phyloP scores from a whole-genome alignment of 2,113 vertebrate genomes.

The Anarhynchus alexandrinus region DNA sequence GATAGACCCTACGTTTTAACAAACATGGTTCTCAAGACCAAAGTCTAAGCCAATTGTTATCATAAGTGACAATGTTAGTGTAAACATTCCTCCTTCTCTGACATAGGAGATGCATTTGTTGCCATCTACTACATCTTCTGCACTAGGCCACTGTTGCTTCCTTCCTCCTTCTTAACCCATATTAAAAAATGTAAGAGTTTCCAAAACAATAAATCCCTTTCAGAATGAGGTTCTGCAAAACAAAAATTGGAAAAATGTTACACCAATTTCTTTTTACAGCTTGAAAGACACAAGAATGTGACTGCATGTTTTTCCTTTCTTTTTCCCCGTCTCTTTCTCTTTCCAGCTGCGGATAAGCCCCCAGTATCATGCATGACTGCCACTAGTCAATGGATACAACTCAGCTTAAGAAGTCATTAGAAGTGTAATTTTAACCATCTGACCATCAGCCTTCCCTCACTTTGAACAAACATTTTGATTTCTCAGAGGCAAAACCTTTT shows the following conservation, averaged over 20 bases:
- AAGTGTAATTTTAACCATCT: background rate
- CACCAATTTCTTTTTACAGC: background rate
- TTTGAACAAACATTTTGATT: background rate
- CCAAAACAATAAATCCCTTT: background rate
- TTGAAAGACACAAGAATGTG: background rate
- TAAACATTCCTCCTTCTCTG: background rate
- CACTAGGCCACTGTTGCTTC: background rate
- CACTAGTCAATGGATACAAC: background rate
- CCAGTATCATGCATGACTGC: accelerated
- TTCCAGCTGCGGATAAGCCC: background rate
- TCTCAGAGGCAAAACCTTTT: background rate
- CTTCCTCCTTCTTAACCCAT: background rate
- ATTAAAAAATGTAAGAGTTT: background rate
- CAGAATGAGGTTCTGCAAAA: background rate
- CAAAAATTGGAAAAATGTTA: background rate
- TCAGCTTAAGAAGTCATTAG: background rate
- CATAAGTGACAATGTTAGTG: accelerated
- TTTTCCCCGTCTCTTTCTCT: background rate
- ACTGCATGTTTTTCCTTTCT: background rate
- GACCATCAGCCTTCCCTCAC: background rate
- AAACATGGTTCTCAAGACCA: background rate
- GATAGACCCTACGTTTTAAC: background rate
- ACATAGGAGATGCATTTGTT: background rate
- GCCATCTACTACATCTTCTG: background rate
- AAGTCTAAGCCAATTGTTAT: background rate